Base-by-base conservation (phyloP, 2,797 vertebrate species). In the Florisuga fusca region DNA sequence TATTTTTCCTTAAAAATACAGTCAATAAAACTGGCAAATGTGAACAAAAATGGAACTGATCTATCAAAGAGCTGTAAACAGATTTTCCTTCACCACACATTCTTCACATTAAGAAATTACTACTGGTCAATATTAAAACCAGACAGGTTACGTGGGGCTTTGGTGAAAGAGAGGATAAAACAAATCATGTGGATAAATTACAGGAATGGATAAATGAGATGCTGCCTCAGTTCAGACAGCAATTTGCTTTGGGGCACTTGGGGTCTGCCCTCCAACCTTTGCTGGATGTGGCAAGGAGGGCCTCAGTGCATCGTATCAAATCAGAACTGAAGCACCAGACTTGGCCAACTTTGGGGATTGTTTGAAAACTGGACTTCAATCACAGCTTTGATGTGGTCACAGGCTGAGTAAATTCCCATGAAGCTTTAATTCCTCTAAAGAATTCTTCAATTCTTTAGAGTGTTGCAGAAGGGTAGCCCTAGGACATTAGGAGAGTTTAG, bases 1-100 rank as follows among this genome's bases (percentile, higher is more conserved):
- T 86, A 86, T 95, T 92, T 91, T 87, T 71, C 73, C 50, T 71
- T 80, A 69, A 76, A 68, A 85, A 45, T 64, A 76, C 87, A 62
- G 58, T 54, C 90, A 95, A 84, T 90, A 90, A 73, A 86, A 74
- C 33, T 29, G 34, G 77, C 57, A 92, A 94, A 91, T 4, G 25
- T 21, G 83, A 94, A 94, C 53, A 90, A 68, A 96, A 81, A 82
- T 79, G 87, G 82, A 84, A 91, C 58, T 38, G 41, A 88, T 74
- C 91, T 94, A 87, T 94, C 89, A 91, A 51, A 72, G 61, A 89
- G 79, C 82, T 73, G 89, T 69, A 93, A 93, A 96, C 48, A 3
- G 63, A 67, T 79, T 87, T 94, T 94, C 59, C 74, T 72, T 67
- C 81, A 31, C 43, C 2, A 79, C 46, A 54, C 79, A 95, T 93